phyloP scores from a whole-genome alignment of 2,113 vertebrate genomes.

The Xiphophorus hellerii region DNA sequence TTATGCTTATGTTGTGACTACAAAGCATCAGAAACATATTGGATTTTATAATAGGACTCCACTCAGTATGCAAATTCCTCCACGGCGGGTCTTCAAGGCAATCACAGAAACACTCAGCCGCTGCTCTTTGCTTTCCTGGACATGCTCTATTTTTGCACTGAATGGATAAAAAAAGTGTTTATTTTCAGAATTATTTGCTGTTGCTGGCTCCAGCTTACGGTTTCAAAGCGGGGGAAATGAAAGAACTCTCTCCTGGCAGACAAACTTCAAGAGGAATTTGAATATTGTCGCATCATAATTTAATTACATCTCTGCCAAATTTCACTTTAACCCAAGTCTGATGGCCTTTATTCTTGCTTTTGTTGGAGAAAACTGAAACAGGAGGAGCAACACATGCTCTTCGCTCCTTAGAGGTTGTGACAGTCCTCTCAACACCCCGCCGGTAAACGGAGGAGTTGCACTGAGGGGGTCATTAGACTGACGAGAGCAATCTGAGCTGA shows the following conservation, averaged over 20 bases:
- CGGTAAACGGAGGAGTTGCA: slow-evolving; percentile 14
- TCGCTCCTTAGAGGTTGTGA: slow-evolving; percentile 24
- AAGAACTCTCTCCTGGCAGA: slow-evolving; percentile 6
- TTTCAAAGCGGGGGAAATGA: slow-evolving; percentile 26
- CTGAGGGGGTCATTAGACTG: slow-evolving; percentile 52
- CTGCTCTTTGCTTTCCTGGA: slow-evolving; percentile 26
- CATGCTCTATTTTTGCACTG: slow-evolving; percentile 23
- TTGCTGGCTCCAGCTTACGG: slow-evolving; percentile 6
- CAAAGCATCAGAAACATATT: slow-evolving; percentile 41
- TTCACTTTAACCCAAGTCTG: slow-evolving; percentile 24
- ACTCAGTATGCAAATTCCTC: slow-evolving; percentile 65
- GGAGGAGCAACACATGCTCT: slow-evolving; percentile 3
- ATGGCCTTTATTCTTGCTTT: background rate
- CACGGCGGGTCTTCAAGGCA: slow-evolving; percentile 39
- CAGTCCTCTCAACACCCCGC: slow-evolving; percentile 25
- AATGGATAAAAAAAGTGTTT: slow-evolving; percentile 46
- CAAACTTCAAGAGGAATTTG: slow-evolving; percentile 21
- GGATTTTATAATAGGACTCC: slow-evolving; percentile 53
- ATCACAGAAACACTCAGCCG: slow-evolving; percentile 18
- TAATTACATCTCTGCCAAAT: slow-evolving; percentile 28
- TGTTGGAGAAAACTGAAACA: background rate
- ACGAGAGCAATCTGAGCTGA: slow-evolving; percentile 49
- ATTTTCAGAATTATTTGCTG: slow-evolving; percentile 16
- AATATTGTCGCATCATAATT: slow-evolving; percentile 34
- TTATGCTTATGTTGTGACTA: slow-evolving; percentile 44